phyloP scores from a whole-genome alignment of 92 coral and sea anemone species.

The Actinostola sp. region DNA sequence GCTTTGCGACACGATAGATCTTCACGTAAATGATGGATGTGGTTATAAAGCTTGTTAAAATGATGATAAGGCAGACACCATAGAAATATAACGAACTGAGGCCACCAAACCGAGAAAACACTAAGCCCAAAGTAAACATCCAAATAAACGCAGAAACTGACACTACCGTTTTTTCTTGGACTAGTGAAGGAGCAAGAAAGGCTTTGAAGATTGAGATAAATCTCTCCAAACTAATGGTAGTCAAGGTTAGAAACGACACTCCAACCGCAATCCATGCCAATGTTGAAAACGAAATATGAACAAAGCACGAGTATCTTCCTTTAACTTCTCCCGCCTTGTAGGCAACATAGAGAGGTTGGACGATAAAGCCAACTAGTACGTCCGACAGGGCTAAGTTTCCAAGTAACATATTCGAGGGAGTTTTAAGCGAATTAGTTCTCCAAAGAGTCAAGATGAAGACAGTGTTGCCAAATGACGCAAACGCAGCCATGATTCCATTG shows the following conservation, averaged over 20 bases:
- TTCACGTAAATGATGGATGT: constrained; percentile 19
- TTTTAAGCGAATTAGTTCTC: constrained; percentile 12
- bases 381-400: constrained; percentile 43
- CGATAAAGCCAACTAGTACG: constrained; percentile 23
- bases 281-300: constrained; percentile 30
- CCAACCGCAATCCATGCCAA: constrained; percentile 36
- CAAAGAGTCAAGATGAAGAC: constrained; percentile 15
- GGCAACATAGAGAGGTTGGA: constrained; percentile 32
- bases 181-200: neutral
- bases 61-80: constrained; percentile 8
- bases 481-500: neutral
- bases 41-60: constrained; percentile 20
- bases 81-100: constrained; percentile 9
- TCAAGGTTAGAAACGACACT: constrained; percentile 25
- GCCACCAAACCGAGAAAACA: constrained; percentile 26
- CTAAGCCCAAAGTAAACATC: neutral
- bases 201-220: constrained; percentile 26
- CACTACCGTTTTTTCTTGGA: neutral
- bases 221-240: constrained; percentile 23
- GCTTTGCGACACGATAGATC: constrained; percentile 30
- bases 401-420: constrained; percentile 29
- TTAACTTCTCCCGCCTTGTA: constrained; percentile 29
- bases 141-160: constrained; percentile 18
- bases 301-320: constrained; percentile 16
- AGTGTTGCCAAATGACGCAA: constrained; percentile 21